Evolutionary conservation across 1,140 invertebrate species (phyloP), one percentile per base, ranked within the genome.

Genomic region (Meloidogyne exigua): DNA sequence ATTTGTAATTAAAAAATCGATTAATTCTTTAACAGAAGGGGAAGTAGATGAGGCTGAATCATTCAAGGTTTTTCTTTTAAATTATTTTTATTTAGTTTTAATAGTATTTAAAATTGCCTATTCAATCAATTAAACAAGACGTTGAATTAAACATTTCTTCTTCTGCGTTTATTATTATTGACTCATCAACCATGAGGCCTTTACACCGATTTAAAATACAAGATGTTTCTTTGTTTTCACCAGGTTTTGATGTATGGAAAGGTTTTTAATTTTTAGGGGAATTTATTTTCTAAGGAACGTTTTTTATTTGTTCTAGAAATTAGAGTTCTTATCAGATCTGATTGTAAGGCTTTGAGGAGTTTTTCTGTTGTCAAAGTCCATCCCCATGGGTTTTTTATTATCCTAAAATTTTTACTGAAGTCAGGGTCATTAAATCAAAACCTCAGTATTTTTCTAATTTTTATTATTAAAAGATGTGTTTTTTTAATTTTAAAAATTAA

Each of bases 141-240:
- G 72, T 73, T 18, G 13, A 57, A 32, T 13, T 73, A 21, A 73
- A 73, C 57, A 62, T 73, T 13, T 73, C 72, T 11, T 57, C 72
- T 39, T 23, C 39, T 15, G 57, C 42, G n/a, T 64, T 73, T 39
- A 65, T 73, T 32, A 62, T 73, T 36, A 73, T 73, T 39, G 72
- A 73, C 28, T 11, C 57, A 25, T 5, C 13, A 23, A 64, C 57
- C 15, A 57, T 62, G 39, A 3, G 57, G 0, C 39, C 57, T 39
- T 21, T 73, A 11, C 49, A 73, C 21, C 42, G 72, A 2, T 73
- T 73, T 32, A 42, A 57, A 7, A 73, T 73, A 9, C 72, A 65
- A 21, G 72, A 73, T 65, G 44, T 73, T n/a, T 73, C 72, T 65
- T 23, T 73, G 57, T 36, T 73, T 28, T 73, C 72, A 23, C 72